Evolutionary conservation across 2,113 vertebrate genomes (phyloP).

Genomic region (Zosterops japonicus): DNA sequence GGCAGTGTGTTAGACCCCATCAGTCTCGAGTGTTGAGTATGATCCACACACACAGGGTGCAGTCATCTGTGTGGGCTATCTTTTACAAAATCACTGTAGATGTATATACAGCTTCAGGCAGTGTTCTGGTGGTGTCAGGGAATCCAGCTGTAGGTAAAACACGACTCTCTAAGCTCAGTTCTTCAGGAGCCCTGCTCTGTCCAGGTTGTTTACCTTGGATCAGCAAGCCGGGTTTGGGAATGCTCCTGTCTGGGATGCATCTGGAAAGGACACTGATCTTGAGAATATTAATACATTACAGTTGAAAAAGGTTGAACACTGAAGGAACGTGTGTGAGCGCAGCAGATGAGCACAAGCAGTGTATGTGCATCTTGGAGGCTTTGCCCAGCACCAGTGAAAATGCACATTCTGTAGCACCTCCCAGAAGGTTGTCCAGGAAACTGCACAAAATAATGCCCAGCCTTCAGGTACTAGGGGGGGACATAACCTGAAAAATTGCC

Average conservation of each 20-base stretch:
- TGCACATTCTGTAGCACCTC: background rate
- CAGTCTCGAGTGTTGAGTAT: background rate
- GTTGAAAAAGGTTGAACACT: background rate
- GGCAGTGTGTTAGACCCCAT: background rate
- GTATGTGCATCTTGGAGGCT: background rate
- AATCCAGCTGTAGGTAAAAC: background rate
- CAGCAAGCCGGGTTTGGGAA: conserved; percentile 1
- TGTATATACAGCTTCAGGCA: background rate
- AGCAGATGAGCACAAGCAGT: background rate
- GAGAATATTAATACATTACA: background rate
- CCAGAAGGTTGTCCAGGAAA: background rate
- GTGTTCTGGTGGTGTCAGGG: background rate
- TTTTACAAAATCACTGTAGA: background rate
- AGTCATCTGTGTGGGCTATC: background rate
- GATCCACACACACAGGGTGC: background rate
- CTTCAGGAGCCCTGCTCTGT: background rate
- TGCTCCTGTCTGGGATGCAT: background rate
- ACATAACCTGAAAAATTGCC: background rate
- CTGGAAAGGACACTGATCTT: conserved; percentile 14
- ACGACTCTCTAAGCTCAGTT: background rate
- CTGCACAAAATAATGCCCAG: background rate
- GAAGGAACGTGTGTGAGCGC: background rate
- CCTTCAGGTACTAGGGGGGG: background rate
- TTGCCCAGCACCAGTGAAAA: background rate
- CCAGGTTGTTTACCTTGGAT: background rate